These are phyloP conservation scores for Chamaea fasciata DNA, from an alignment of 2,113 vertebrate genomes.

Conservation along the genomic window DNA sequence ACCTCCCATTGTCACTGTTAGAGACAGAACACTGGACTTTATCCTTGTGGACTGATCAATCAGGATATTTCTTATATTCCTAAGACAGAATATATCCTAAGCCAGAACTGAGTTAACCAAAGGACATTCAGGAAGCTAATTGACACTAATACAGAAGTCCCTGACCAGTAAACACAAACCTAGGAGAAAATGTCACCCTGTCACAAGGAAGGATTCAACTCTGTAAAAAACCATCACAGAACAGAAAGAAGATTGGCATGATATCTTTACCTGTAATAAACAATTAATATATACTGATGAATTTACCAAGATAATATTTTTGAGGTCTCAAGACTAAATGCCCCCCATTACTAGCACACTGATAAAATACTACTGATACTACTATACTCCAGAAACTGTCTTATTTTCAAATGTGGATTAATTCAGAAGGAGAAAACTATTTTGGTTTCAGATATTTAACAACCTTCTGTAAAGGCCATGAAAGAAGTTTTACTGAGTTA, in stretches of 20 bases:
- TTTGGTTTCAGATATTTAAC: background rate
- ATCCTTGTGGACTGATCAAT: rapidly evolving
- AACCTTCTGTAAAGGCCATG: background rate
- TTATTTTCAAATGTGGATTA: background rate
- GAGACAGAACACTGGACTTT: background rate
- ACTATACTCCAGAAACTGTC: background rate
- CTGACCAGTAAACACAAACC: background rate
- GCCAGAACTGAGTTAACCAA: background rate
- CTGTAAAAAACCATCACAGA: background rate
- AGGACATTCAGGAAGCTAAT: background rate
- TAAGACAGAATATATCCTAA: background rate
- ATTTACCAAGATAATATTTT: background rate
- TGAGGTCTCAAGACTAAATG: background rate
- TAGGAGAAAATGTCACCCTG: background rate
- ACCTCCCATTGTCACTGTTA: background rate
- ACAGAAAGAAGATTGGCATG: background rate
- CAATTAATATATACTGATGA: background rate
- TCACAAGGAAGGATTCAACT: background rate
- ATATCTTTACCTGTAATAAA: background rate
- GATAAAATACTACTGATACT: background rate
- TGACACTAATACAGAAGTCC: background rate
- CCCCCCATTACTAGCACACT: background rate
- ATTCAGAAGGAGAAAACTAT: background rate
- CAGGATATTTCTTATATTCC: background rate
- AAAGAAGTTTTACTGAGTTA: background rate